phyloP scores from a whole-genome alignment of 1,140 invertebrate species.

The Teleogryllus occipitalis region DNA sequence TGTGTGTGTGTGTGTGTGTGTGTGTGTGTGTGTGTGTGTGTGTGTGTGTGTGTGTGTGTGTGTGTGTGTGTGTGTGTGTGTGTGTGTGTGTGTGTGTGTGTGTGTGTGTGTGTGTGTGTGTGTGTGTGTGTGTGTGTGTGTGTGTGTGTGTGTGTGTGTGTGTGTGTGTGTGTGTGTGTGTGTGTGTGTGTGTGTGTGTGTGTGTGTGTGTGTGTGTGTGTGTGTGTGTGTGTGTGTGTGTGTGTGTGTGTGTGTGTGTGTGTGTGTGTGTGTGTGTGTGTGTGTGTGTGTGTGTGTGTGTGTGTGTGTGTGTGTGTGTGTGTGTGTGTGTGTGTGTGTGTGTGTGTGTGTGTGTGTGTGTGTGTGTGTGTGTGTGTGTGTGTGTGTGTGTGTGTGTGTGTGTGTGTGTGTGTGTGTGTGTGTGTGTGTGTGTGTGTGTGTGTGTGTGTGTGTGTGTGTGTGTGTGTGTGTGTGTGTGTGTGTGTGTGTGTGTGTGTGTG shows the following conservation, averaged over 20 bases:
- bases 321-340: conserved; percentile 31
- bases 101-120: conserved; percentile 16
- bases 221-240: conserved; percentile 31
- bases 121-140: conserved; percentile 22
- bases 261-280: conserved; percentile 31
- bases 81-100: conserved; percentile 18
- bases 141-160: conserved; percentile 28
- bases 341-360: conserved; percentile 31
- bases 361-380: conserved; percentile 31
- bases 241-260: conserved; percentile 31
- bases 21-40: conserved; percentile 18
- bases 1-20: conserved; percentile 20
- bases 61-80: conserved; percentile 17
- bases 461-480: conserved; percentile 31
- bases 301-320: conserved; percentile 31
- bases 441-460: conserved; percentile 31
- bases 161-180: conserved; percentile 31
- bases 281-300: conserved; percentile 31
- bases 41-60: conserved; percentile 14
- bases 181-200: conserved; percentile 31
- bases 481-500: conserved; percentile 31
- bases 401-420: conserved; percentile 31
- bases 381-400: conserved; percentile 31
- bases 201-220: conserved; percentile 31
- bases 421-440: conserved; percentile 31